Percentiles rank a stretch among this genome's conserved stretches.
phyloP scores from a whole-genome alignment of 2,888 invertebrate species.

The Vesta saturnalis region DNA sequence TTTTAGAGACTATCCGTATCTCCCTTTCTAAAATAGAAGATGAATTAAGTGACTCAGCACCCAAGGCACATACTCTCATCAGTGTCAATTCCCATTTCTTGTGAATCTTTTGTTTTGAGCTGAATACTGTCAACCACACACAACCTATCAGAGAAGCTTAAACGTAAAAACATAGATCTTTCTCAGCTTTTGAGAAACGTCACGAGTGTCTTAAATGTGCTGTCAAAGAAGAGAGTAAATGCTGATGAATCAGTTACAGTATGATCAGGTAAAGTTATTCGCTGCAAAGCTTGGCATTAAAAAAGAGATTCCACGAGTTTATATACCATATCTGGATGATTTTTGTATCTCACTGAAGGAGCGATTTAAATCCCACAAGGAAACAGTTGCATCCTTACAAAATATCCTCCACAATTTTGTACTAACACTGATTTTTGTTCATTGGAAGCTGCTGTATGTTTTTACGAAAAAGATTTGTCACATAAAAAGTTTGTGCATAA shows the following conservation, averaged over 20 bases:
- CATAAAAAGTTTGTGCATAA: neutral
- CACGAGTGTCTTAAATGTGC: too few species aligned
- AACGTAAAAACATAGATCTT: neutral
- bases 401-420: neutral
- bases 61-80: neutral
- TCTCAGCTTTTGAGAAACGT: too few species aligned
- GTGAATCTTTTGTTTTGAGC: neutral
- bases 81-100: neutral
- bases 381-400: neutral
- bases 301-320: too few species aligned
- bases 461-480: neutral
- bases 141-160: neutral
- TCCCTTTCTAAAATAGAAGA: neutral
- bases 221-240: too few species aligned
- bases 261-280: too few species aligned
- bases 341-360: too few species aligned
- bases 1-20: too few species aligned
- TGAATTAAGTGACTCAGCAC: too few species aligned
- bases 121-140: neutral
- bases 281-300: too few species aligned
- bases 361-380: neutral
- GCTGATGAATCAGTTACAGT: too few species aligned
- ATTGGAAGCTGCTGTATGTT: neutral
- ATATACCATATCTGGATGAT: neutral
- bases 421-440: neutral